Evolutionary conservation across 2,113 vertebrate species (phyloP).

Genomic region (human (Homo sapiens)): GRCh38 chr6:103883001-103883500

Average conservation of each 20-base stretch:
- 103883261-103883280: background rate
- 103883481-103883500: conserved; percentile 10
- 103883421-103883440: background rate
- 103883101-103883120: background rate
- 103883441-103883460: background rate
- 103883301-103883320: background rate
- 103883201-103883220: background rate
- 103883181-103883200: background rate
- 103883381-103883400: background rate
- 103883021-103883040: background rate
- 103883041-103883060: background rate
- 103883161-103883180: conserved; percentile 1
- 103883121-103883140: background rate
- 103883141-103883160: conserved; percentile 9
- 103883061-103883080: background rate
- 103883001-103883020: background rate
- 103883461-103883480: background rate
- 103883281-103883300: background rate
- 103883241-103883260: background rate
- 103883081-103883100: background rate
- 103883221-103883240: background rate
- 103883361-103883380: background rate
- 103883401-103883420: background rate
- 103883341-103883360: background rate
- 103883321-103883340: background rate